Percentiles rank a stretch among this genome's conserved stretches.
Conservation (phyloP, 2,113 vertebrate genomes). For the Natator depressus region DNA sequence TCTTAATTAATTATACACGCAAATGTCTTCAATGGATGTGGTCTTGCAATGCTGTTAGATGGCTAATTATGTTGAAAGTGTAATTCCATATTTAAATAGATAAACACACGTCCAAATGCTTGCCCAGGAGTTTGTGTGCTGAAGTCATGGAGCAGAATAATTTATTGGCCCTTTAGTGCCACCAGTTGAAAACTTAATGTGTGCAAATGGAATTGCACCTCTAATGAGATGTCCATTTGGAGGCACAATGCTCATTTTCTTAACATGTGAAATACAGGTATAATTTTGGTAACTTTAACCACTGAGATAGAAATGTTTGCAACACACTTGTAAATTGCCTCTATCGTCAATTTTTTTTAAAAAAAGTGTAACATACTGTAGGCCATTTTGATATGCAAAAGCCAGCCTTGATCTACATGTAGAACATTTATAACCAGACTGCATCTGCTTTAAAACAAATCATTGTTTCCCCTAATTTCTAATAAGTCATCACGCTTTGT, state of each 20-base stretch:
- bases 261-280: not conserved
- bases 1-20: slow-evolving; percentile 67
- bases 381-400: not conserved
- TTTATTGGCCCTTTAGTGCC: slow-evolving; percentile 74
- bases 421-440: fast-evolving
- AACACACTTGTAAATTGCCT: fast-evolving
- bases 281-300: slow-evolving; percentile 7
- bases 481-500: not conserved
- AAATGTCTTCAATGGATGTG: slow-evolving; percentile 67
- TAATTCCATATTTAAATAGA: slow-evolving; percentile 69
- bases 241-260: slow-evolving; percentile 12
- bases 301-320: slow-evolving; percentile 7
- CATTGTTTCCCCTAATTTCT: not conserved
- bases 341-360: not conserved
- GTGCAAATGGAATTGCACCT: slow-evolving; percentile 29
- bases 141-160: slow-evolving; percentile 43
- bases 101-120: slow-evolving; percentile 59
- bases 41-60: slow-evolving; percentile 66
- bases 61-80: slow-evolving; percentile 66
- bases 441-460: not conserved
- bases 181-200: slow-evolving; percentile 69
- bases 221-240: slow-evolving; percentile 20
- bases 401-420: not conserved
- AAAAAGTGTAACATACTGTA: not conserved
- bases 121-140: slow-evolving; percentile 51